Base-by-base conservation (phyloP, 2,797 vertebrate species). In the Phrynocephalus forsythii region DNA sequence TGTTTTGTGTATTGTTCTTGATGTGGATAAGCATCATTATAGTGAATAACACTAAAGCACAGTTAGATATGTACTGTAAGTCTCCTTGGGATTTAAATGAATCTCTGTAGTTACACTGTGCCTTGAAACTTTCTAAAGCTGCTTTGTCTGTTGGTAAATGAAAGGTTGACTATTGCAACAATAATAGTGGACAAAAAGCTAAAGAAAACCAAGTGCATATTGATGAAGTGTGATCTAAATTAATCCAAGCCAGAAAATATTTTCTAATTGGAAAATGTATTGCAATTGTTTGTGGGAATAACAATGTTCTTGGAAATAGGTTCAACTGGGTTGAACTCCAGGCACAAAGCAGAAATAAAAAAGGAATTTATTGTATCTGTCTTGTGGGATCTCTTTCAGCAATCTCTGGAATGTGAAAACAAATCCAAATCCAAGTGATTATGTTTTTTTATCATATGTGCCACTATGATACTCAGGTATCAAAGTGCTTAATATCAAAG, bases 401-500 rank as follows among this genome's bases (percentile, higher is more conserved):
- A 60, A 48, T 33, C 33, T 86, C 82, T 85, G 0, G 85, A 78
- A 87, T 90, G 89, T 84, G 60, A 83, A 52, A 83, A 50, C 24
- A 3, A 68, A 9, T 82, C 26, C n/a, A 28, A 68, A 52, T 86
- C 66, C 48, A 16, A 73, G 72, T 28, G 80, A 16, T 16, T 86
- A 15, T 72, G n/a, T 2, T 90, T 79, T 85, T n/a, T 92, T 82
- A 18, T 13, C 4, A n/a, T 7, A 38, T 63, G 5, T 52, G 28
- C 69, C 44, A 2, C 28, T 86, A 30, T 71, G 83, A 82, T n/a
- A 30, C 60, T 66, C 87, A 33, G 1, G 5, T 60, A 73, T 75
- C 20, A 60, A 60, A 82, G 38, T 8, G 83, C 83, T 87, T 88
- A 86, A 88, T 89, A 68, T 60, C 66, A 79, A 90, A 88, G 78